These are phyloP conservation scores for Thermophis baileyi DNA, from an alignment of 2,113 vertebrate species.

Conservation along the genomic window DNA sequence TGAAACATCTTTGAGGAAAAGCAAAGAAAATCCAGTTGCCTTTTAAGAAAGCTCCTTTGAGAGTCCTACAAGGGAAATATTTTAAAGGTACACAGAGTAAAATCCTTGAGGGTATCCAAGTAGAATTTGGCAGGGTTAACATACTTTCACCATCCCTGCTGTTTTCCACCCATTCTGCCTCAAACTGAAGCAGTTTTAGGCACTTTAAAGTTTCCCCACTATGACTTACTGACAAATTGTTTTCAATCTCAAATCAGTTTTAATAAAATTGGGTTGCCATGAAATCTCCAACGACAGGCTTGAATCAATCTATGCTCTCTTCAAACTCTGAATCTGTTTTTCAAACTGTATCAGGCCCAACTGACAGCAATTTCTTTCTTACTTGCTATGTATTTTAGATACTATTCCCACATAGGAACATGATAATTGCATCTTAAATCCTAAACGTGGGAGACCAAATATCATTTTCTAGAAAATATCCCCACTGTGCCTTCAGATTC, in stretches of 20 bases:
- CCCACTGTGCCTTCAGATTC: background rate
- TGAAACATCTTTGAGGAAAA: no score
- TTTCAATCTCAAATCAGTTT: background rate
- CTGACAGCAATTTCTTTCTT: background rate
- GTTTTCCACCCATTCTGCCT: background rate
- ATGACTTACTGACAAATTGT: background rate
- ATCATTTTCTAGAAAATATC: background rate
- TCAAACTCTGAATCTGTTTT: background rate
- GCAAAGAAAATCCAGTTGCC: no score
- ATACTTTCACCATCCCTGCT: background rate
- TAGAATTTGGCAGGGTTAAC: background rate
- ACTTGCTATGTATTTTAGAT: background rate
- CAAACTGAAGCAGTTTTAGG: background rate
- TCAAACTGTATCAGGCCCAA: background rate
- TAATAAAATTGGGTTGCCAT: background rate
- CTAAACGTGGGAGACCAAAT: background rate
- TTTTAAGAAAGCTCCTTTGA: no score
- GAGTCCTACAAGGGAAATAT: no score
- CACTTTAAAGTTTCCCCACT: background rate
- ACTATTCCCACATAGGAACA: background rate
- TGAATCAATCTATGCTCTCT: background rate
- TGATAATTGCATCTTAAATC: background rate
- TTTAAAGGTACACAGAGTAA: background rate
- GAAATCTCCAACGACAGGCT: background rate
- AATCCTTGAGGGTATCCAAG: background rate